phyloP scores from a whole-genome alignment of 2,113 vertebrate genomes.

The Tetrax tetrax region DNA sequence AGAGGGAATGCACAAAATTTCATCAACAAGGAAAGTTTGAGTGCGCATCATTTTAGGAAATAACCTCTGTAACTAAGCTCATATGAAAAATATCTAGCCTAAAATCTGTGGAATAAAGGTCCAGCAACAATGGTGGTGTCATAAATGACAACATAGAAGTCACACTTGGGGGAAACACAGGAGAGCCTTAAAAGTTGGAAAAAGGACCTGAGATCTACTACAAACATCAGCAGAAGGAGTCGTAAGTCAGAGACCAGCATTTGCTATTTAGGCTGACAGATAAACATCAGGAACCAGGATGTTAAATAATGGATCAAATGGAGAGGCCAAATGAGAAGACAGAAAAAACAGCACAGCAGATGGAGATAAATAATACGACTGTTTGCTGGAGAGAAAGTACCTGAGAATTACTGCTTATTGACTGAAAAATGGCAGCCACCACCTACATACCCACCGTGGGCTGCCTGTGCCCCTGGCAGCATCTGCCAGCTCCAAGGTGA shows the following conservation, averaged over 20 bases:
- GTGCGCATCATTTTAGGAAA: background rate
- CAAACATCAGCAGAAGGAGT: background rate
- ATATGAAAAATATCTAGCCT: background rate
- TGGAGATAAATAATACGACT: slow-evolving; percentile 1
- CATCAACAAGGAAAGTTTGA: background rate
- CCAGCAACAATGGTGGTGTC: background rate
- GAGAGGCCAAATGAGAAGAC: background rate
- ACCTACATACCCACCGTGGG: background rate
- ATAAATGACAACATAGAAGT: background rate
- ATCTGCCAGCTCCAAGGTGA: background rate
- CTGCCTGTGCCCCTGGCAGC: background rate
- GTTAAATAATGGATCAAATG: background rate
- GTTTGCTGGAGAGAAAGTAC: background rate
- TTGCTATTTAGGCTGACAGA: background rate
- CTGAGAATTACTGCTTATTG: background rate
- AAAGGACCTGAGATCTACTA: background rate
- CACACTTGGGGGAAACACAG: background rate
- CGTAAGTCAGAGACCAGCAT: background rate
- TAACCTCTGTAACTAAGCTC: background rate
- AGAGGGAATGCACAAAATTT: background rate
- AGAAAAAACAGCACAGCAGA: background rate
- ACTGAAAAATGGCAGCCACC: background rate
- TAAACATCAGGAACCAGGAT: background rate
- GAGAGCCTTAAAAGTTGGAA: background rate
- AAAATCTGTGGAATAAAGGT: background rate